Conservation (phyloP, 2,888 invertebrate species). For the Brenthis hecate region DNA sequence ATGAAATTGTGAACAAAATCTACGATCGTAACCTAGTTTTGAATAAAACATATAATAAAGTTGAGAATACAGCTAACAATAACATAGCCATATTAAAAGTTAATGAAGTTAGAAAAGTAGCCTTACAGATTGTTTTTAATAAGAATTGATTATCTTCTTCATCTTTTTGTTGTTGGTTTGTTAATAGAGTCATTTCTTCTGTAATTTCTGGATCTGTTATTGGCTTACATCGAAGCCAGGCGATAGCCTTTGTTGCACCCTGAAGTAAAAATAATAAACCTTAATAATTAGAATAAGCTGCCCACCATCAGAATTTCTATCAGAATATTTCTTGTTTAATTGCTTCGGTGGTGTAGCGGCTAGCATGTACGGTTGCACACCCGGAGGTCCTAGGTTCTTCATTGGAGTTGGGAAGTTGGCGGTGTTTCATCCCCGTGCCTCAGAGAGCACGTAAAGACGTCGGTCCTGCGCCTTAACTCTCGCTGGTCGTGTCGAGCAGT, state of each 20-base stretch:
- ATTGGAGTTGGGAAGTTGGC: too few relatives aligned
- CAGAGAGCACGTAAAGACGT: too few relatives aligned
- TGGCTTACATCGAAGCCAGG: conserved; percentile 67
- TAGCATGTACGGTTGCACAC: too few relatives aligned
- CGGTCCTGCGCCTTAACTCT: too few relatives aligned
- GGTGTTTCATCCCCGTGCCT: too few relatives aligned
- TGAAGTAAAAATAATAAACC: conserved; percentile 38
- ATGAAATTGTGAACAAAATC: too few relatives aligned
- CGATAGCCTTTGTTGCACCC: conserved; percentile 62
- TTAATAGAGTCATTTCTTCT: conserved; percentile 58
- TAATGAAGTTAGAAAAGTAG: neutral
- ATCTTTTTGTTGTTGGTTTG: conserved; percentile 61
- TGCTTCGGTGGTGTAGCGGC: too few relatives aligned
- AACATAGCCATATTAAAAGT: neutral
- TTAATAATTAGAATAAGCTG: neutral
- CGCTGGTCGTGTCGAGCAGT: too few relatives aligned
- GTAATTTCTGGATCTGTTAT: conserved; percentile 53
- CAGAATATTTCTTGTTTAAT: neutral
- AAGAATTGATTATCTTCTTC: conserved; percentile 58
- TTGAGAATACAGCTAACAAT: too few relatives aligned
- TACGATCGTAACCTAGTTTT: too few relatives aligned
- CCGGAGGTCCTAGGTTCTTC: too few relatives aligned
- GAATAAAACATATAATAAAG: too few relatives aligned
- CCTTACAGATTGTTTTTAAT: conserved; percentile 61
- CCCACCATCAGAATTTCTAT: neutral